These are phyloP conservation scores for Physella acuta DNA, from an alignment of 1,140 invertebrate species.

Conservation along the genomic window DNA sequence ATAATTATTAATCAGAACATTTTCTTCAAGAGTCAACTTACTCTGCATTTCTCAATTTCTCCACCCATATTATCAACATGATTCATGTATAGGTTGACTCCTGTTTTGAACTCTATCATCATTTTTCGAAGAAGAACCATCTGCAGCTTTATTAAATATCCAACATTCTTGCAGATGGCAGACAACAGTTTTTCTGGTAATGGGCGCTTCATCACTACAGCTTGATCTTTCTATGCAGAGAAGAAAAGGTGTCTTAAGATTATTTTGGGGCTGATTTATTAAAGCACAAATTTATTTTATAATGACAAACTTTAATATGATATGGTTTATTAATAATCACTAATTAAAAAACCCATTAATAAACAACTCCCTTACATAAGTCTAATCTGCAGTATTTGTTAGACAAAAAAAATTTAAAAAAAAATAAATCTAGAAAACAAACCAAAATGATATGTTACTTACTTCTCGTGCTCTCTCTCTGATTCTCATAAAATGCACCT, in stretches of 20 bases:
- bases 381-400: too few species aligned
- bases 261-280: too few species aligned
- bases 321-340: background rate
- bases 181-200: background rate
- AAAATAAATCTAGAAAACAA: background rate
- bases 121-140: background rate
- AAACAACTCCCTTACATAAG: background rate
- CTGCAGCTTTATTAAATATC: background rate
- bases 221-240: slow-evolving; percentile 11
- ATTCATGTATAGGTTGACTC: slow-evolving; percentile 7
- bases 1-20: too few species aligned
- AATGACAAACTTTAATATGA: too few species aligned
- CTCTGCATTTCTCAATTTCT: slow-evolving; percentile 1
- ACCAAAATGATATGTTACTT: background rate
- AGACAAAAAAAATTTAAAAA: too few species aligned
- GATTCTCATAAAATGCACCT: background rate
- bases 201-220: slow-evolving; percentile 1
- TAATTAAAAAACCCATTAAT: background rate
- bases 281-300: too few species aligned
- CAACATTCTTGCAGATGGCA: background rate
- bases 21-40: too few species aligned
- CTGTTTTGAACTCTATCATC: slow-evolving; percentile 8
- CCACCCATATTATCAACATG: slow-evolving; percentile 2
- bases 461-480: slow-evolving; percentile 2
- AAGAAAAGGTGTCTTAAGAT: too few species aligned